Percentiles rank a stretch among this genome's conserved stretches.
Evolutionary conservation across 2,113 vertebrate genomes (phyloP).

Genomic region (Pica pica): DNA sequence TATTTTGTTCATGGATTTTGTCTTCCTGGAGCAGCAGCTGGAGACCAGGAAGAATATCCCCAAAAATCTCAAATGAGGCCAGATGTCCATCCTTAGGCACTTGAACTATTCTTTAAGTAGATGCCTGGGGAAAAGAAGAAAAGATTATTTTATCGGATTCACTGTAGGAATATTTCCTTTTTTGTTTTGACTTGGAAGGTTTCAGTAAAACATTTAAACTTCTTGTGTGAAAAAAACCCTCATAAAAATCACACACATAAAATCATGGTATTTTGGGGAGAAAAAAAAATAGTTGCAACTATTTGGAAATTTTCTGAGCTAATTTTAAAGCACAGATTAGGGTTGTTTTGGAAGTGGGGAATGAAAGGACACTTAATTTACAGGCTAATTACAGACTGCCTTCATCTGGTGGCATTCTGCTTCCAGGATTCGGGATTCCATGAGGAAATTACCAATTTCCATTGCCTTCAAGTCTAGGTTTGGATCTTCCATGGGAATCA

Average conservation of each 20-base stretch:
- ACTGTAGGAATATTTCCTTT: not conserved
- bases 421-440: not conserved
- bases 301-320: not conserved
- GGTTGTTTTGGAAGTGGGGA: not conserved
- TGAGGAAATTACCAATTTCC: not conserved
- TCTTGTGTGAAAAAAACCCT: not conserved
- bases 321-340: not conserved
- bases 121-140: not conserved
- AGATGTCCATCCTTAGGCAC: not conserved
- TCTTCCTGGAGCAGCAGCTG: not conserved
- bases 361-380: not conserved
- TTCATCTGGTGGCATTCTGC: not conserved
- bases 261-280: not conserved
- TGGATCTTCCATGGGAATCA: not conserved
- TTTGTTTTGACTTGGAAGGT: not conserved
- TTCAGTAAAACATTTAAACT: not conserved
- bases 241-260: rapidly evolving
- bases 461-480: not conserved
- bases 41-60: not conserved
- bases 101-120: not conserved
- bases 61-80: not conserved
- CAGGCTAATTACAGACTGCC: not conserved
- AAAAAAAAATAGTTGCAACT: not conserved
- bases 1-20: not conserved
- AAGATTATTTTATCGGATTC: not conserved